Base-by-base conservation (phyloP, 2,113 vertebrate species). In the Synodontis membranacea region DNA sequence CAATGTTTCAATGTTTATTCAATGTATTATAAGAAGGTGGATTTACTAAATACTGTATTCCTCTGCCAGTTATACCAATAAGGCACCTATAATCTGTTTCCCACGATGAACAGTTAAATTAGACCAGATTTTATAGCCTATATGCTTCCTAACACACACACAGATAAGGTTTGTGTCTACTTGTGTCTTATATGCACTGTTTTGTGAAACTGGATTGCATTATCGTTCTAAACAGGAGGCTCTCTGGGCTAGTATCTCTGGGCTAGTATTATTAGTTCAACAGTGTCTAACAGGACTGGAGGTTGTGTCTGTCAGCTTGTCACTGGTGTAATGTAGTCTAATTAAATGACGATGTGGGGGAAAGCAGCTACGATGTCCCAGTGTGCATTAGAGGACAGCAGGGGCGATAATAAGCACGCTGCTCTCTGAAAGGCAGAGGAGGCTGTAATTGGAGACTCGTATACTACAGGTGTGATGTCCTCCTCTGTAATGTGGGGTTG, bases 271-370 rank as follows among this genome's bases (percentile, higher is more conserved):
- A 86, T 86, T 89, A 84, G 34, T 81, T 58, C 31, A 50, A 15
- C 31, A 31, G 48, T 82, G 72, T 86, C 56, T 87, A 86, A 87
- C 88, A 85, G 52, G 64, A 42, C 39, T 81, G n/a, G 68, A 23
- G 42, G 58, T 50, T 52, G 31, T 14, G 25, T 82, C 37, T 76
- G 85, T 70, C 62, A 52, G 82, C 60, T 87, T 54, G 68, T 54
- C 54, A 84, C 25, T 56, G 79, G 56, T 82, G 87, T 86, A 88
- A 84, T 88, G 39, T 78, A 86, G 62, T 85, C 52, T 88, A 88
- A 90, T 88, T 87, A 82, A 87, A 90, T 87, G 83, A 87, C 82
- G 82, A 88, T 60, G 85, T 50, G 79, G 44, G 2, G 23, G 23
- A 60, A 68, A 80, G n/a, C 46, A 81, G 82, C 64, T 83, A 82